These are phyloP conservation scores for Lasius platythorax DNA, from an alignment of 2,888 invertebrate genomes.

Conservation along the genomic window DNA sequence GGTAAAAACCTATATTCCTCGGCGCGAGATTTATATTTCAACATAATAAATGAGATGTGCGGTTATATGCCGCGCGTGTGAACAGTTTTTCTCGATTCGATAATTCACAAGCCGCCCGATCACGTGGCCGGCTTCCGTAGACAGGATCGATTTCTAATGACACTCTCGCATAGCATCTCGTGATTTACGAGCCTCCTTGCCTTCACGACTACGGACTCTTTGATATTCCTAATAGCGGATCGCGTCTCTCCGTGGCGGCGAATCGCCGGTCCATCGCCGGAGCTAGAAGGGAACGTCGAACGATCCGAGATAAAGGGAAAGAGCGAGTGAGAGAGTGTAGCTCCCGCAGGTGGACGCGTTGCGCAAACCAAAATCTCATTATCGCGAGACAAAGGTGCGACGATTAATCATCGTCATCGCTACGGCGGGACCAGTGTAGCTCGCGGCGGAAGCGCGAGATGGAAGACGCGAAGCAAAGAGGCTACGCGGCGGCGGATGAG, in stretches of 20 bases:
- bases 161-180: slow-evolving; percentile 14
- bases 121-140: neutral
- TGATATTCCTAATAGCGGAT: slow-evolving; percentile 51
- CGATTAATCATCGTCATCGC: slow-evolving; percentile 82
- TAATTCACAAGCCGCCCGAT: slow-evolving; percentile 7
- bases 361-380: slow-evolving; percentile 83
- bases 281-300: slow-evolving; percentile 40
- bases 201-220: slow-evolving; percentile 3
- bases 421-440: slow-evolving; percentile 69
- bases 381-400: slow-evolving; percentile 81
- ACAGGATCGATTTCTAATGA: slow-evolving; percentile 22
- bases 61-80: neutral
- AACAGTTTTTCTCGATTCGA: slow-evolving; percentile 30
- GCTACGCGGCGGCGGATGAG: slow-evolving; percentile 46
- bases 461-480: slow-evolving; percentile 48
- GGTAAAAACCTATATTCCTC: slow-evolving; percentile 10
- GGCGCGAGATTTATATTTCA: slow-evolving; percentile 22
- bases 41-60: slow-evolving; percentile 39
- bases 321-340: slow-evolving; percentile 45
- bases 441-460: slow-evolving; percentile 74
- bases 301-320: slow-evolving; percentile 29
- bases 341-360: slow-evolving; percentile 72
- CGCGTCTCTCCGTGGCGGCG: slow-evolving; percentile 24
- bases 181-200: slow-evolving; percentile 31
- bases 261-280: slow-evolving; percentile 27